These are phyloP conservation scores for Grallaria varia DNA, from an alignment of 2,113 vertebrate genomes.

Conservation along the genomic window DNA sequence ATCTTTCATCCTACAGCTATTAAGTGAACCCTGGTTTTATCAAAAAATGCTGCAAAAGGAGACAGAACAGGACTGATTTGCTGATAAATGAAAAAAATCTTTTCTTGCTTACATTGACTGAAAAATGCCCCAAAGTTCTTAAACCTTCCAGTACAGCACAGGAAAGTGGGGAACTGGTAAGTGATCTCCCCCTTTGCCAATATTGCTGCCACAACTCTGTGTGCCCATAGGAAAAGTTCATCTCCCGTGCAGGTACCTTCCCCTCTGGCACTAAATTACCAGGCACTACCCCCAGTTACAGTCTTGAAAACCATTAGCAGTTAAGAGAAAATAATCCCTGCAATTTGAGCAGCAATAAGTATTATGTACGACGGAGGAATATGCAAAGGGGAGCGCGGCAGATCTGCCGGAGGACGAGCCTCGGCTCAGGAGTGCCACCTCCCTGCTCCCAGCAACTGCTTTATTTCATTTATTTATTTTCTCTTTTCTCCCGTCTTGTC, in stretches of 20 bases:
- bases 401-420: background rate
- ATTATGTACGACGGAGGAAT: background rate
- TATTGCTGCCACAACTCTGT: background rate
- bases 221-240: background rate
- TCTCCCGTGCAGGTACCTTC: background rate
- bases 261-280: background rate
- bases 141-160: background rate
- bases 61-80: fast-evolving
- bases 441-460: constrained; percentile 14
- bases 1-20: background rate
- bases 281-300: background rate
- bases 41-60: background rate
- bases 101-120: background rate
- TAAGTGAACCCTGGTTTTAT: background rate
- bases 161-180: background rate
- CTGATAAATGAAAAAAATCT: background rate
- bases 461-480: background rate
- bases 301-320: constrained; percentile 48
- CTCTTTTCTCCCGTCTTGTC: fast-evolving
- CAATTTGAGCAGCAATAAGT: constrained; percentile 41
- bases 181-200: background rate
- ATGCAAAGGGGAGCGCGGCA: background rate
- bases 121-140: background rate
- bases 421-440: constrained; percentile 68
- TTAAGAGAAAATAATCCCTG: constrained; percentile 62